Evolutionary conservation across 1,140 invertebrate genomes (phyloP), one percentile per base, ranked within the genome.

Genomic region (Drosophila auraria): DNA sequence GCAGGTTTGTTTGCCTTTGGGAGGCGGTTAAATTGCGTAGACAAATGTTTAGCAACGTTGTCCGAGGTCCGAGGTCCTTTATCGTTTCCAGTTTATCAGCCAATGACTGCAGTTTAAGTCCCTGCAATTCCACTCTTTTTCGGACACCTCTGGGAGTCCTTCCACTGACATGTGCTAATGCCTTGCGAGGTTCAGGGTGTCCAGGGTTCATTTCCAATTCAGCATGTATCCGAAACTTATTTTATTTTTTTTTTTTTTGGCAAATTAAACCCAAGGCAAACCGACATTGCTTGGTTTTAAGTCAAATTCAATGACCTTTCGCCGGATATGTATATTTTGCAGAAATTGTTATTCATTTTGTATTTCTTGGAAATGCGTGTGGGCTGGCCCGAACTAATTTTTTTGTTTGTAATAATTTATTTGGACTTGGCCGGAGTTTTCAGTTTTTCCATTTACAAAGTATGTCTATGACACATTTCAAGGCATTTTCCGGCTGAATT

Each of bases 381-480:
- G 75, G 80, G 80, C 45, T 57, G 68, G 59, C 60, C 56, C 74
- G 56, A 61, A 68, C 56, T 60, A 83, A 74, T 61, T 72, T 72
- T 81, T 71, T 76, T 59, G 25, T 53, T 64, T 68, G 54, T 54
- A 57, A 89, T 80, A 80, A 89, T 73, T 86, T 78, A 90, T 90
- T 80, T 61, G 51, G 81, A 56, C 70, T 56, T 62, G 59, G 49
- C 58, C 47, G 59, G 51, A 78, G 75, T 60, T 78, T 50, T 38
- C 36, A 73, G 68, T 73, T 73, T 51, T 73, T 72, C 68, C 47
- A 53, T 71, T 73, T 44, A 60, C 56, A 60, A 73, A 78, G 77
- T 84, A 80, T 90, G 86, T 66, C 74, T 73, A 64, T 90, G 84
- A 84, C 82, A 89, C 78, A 90, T 89, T 84, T 90, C 78, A 90